Evolutionary conservation across 1,140 invertebrate genomes (phyloP), one percentile per base, ranked within the genome.

Genomic region (Zaprionus africanus): DNA sequence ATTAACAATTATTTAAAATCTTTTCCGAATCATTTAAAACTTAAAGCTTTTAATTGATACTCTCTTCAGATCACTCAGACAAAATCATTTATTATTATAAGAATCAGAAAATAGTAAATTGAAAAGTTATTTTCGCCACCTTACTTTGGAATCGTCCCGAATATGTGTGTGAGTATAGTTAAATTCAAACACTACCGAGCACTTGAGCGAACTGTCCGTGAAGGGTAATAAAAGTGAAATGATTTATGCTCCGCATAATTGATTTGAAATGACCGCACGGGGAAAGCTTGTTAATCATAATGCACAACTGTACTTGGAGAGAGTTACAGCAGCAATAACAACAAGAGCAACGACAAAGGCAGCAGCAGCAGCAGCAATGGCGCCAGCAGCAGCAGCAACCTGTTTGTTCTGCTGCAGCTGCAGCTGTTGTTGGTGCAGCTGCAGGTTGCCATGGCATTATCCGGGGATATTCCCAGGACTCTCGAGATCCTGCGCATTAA

Each of bases 401-500:
- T 68, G 71, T 74, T 68, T 61, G 57, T 38, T 11, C 41, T 36
- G 15, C 11, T 53, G 56, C 56, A 72, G 13, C 17, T 57, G 49
- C 54, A 17, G 15, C n/a, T 22, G 26, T 65, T 65, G 4, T 24
- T 36, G 19, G 28, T 67, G 70, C 62, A 67, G 53, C 56, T 28
- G 54, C 57, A 54, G 36, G 71, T 73, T 67, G 57, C 36, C 56
- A 73, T 73, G 57, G 36, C 49, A 54, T 60, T 68, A 43, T 73
- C 70, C 64, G 64, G 69, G 68, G 34, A 46, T 46, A 46, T 19
- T 49, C 28, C 64, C 64, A 17, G 49, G 38, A 68, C n/a, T 61
- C 61, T 68, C 46, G 51, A 69, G 65, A 61, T 62, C 71, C 71
- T 74, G 68, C 68, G 68, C 74, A 76, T 61, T 60, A 65, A 63